Evolutionary conservation across 2,888 invertebrate species (phyloP).

Genomic region (Slavum lentiscoides): DNA sequence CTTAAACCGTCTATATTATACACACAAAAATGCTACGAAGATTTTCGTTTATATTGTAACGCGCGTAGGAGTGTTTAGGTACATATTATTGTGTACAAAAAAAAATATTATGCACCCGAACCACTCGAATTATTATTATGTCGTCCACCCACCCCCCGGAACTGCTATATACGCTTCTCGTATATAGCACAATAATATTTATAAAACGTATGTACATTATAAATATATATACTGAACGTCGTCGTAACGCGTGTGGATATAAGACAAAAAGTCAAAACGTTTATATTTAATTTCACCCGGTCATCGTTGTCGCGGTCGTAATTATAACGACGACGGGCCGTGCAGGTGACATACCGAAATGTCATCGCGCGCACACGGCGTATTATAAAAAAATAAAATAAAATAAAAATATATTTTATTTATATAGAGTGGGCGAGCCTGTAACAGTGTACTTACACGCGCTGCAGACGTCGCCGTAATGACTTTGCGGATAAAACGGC

Average conservation of each 20-base stretch:
- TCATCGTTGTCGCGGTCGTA: constrained; percentile 11
- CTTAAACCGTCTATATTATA: too few species aligned
- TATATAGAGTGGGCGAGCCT: background rate
- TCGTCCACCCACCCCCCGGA: too few species aligned
- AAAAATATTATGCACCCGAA: too few species aligned
- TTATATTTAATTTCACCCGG: constrained; percentile 1
- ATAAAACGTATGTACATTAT: too few species aligned
- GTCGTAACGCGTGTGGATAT: background rate
- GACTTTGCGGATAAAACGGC: constrained; percentile 47
- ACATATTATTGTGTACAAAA: too few species aligned
- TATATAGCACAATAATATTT: too few species aligned
- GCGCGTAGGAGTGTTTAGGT: too few species aligned
- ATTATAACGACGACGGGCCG: constrained; percentile 22
- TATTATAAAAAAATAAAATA: background rate
- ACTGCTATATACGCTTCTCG: too few species aligned
- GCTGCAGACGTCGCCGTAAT: constrained; percentile 8
- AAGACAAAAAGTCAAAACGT: constrained; percentile 36
- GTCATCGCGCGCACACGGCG: constrained; percentile 4
- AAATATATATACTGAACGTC: too few species aligned
- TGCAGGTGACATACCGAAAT: constrained; percentile 36
- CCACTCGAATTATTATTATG: too few species aligned
- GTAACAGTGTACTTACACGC: background rate
- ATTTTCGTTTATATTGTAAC: too few species aligned
- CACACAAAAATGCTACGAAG: too few species aligned
- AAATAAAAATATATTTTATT: background rate